phyloP scores from a whole-genome alignment of 2,113 vertebrate species.

The Micronisus gabar region DNA sequence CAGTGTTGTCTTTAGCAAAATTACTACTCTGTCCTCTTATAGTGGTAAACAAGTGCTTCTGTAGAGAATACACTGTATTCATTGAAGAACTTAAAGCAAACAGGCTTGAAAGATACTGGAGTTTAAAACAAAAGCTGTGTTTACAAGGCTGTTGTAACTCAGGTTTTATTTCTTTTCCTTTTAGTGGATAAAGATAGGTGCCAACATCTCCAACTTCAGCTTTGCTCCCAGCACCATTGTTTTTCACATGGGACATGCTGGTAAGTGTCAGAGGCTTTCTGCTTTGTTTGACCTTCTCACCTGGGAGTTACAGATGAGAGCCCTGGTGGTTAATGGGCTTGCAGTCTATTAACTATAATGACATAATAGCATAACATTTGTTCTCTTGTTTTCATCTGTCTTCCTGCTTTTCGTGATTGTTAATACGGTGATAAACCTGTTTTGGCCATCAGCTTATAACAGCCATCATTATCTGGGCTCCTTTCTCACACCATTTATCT shows the following conservation, averaged over 20 bases:
- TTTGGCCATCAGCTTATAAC: conserved; percentile 67
- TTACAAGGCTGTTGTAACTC: not conserved
- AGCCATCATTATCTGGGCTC: conserved; percentile 56
- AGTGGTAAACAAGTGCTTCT: not conserved
- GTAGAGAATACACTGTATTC: not conserved
- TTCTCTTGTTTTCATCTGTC: conserved; percentile 63
- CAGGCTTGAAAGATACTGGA: not conserved
- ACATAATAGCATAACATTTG: conserved; percentile 76
- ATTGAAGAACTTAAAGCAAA: not conserved
- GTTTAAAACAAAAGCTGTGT: not conserved
- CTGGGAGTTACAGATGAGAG: conserved; percentile 42
- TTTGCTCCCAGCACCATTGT: conserved; percentile 94
- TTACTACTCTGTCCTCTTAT: not conserved
- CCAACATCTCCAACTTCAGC: conserved; percentile 95
- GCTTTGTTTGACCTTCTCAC: conserved; percentile 68
- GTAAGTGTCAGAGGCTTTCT: conserved; percentile 75
- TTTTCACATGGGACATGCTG: conserved; percentile 95
- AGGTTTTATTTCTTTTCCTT: not conserved
- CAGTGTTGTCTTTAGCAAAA: not conserved
- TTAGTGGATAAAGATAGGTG: conserved; percentile 97
- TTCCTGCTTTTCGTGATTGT: conserved; percentile 68
- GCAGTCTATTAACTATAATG: conserved; percentile 77
- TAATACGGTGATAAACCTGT: conserved; percentile 69
- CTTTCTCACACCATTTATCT: conserved; percentile 60
- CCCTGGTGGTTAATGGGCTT: conserved; percentile 62